Conservation (phyloP, 92 coral and sea anemone species). For the Siderastrea radians region DNA sequence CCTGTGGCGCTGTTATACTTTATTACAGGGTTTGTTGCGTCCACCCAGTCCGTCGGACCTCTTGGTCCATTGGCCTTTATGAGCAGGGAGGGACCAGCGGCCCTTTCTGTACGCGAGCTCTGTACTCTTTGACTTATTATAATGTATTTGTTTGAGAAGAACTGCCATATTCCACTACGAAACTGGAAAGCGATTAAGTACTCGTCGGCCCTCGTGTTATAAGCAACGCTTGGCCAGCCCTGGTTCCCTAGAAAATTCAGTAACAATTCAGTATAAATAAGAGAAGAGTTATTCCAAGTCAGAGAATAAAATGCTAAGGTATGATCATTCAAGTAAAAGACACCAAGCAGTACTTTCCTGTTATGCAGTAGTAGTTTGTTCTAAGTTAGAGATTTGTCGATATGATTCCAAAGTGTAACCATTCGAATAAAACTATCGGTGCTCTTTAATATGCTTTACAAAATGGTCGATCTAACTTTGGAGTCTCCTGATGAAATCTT, state of each 20-base stretch:
- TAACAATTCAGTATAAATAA: not conserved
- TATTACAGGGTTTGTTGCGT: conserved; percentile 70
- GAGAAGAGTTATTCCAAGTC: too few relatives aligned
- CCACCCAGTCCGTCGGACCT: conserved; percentile 13
- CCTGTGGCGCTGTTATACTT: conserved; percentile 90
- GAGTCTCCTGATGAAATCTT: too few relatives aligned
- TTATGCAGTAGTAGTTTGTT: too few relatives aligned
- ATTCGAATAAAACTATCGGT: too few relatives aligned
- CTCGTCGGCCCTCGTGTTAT: conserved; percentile 78
- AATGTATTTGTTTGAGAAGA: conserved; percentile 69
- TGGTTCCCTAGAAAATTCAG: conserved; percentile 77
- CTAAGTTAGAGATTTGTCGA: too few relatives aligned
- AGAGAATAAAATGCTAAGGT: too few relatives aligned
- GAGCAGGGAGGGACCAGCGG: conserved; percentile 71
- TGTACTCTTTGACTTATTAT: conserved; percentile 88
- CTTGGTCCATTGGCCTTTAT: conserved; percentile 45
- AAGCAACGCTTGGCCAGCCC: conserved; percentile 94
- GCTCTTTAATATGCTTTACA: too few relatives aligned
- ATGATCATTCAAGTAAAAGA: too few relatives aligned
- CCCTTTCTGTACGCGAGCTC: conserved; percentile 71
- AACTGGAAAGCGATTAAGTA: conserved; percentile 86
- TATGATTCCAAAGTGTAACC: too few relatives aligned
- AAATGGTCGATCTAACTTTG: too few relatives aligned
- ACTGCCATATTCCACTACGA: conserved; percentile 53
- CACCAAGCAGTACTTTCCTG: too few relatives aligned